A percentile compares a stretch with the other conserved stretches of the same genome.
These are phyloP conservation scores for Arrhopalites spinosus DNA, from an alignment of 2,888 invertebrate genomes.

Conservation along the genomic window DNA sequence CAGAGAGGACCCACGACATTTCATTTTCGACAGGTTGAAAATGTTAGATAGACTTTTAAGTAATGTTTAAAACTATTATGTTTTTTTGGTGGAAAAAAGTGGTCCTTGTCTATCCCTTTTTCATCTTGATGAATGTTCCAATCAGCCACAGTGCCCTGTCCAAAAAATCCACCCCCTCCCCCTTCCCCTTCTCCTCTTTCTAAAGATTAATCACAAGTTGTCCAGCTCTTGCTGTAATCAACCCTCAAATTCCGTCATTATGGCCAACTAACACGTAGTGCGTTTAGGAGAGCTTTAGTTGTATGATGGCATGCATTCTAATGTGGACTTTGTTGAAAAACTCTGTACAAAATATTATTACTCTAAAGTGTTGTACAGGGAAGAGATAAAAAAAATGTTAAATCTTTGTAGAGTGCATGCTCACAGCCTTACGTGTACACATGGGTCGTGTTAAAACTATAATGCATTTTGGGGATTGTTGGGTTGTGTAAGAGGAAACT, in stretches of 20 bases:
- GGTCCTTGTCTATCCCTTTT: too few relatives aligned
- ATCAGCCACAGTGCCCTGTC: too few relatives aligned
- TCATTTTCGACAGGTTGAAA: too few relatives aligned
- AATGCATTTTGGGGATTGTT: neutral
- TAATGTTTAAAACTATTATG: too few relatives aligned
- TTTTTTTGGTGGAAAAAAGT: too few relatives aligned
- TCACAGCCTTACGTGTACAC: neutral
- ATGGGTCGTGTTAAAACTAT: neutral
- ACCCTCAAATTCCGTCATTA: neutral
- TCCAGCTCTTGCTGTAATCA: neutral
- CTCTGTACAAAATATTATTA: too few relatives aligned
- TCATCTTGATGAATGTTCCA: neutral
- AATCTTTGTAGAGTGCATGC: neutral
- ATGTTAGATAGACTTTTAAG: too few relatives aligned
- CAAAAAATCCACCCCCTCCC: too few relatives aligned
- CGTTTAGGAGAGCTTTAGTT: too few relatives aligned
- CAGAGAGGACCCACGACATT: too few relatives aligned
- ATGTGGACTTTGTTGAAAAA: neutral
- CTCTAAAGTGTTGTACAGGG: too few relatives aligned
- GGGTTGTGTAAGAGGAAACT: neutral
- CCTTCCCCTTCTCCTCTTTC: neutral
- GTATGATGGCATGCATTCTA: neutral
- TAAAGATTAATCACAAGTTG: neutral
- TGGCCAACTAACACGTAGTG: neutral
- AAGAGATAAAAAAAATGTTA: too few relatives aligned